phyloP scores from a whole-genome alignment of 2,113 vertebrate genomes.

The crab-eating macaque (Macaca fascicularis) region DNA sequence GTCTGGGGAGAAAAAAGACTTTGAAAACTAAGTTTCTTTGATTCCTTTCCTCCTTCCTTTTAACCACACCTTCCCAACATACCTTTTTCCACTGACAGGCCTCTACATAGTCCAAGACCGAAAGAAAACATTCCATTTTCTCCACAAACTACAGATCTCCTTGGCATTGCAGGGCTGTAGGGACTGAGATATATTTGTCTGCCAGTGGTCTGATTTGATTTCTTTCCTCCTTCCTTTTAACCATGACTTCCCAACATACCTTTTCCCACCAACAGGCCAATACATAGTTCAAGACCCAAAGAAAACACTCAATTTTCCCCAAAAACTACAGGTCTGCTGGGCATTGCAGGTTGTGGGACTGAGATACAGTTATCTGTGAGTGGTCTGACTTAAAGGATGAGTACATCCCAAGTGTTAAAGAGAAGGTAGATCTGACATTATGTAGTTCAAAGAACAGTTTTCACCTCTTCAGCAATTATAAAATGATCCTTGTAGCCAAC shows the following conservation, averaged over 20 bases:
- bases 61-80: not conserved
- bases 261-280: not conserved
- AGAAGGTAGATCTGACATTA: not conserved
- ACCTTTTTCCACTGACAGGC: not conserved
- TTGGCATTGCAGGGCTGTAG: not conserved
- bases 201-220: not conserved
- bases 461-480: not conserved
- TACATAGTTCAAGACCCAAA: not conserved
- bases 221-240: not conserved
- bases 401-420: not conserved
- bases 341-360: not conserved
- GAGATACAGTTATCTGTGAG: not conserved
- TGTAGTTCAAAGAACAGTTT: not conserved
- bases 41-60: conserved; percentile 23
- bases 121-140: not conserved
- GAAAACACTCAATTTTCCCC: not conserved
- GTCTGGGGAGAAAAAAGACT: not conserved
- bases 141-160: not conserved
- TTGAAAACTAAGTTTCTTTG: conserved; percentile 12
- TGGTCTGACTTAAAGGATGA: not conserved
- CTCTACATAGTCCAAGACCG: not conserved
- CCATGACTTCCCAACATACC: not conserved
- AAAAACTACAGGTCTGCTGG: not conserved
- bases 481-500: not conserved
- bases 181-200: not conserved